Percentiles rank a stretch among this genome's conserved stretches.
Evolutionary conservation across 2,888 invertebrate genomes (phyloP).

Genomic region (Leucophora obtusa): DNA sequence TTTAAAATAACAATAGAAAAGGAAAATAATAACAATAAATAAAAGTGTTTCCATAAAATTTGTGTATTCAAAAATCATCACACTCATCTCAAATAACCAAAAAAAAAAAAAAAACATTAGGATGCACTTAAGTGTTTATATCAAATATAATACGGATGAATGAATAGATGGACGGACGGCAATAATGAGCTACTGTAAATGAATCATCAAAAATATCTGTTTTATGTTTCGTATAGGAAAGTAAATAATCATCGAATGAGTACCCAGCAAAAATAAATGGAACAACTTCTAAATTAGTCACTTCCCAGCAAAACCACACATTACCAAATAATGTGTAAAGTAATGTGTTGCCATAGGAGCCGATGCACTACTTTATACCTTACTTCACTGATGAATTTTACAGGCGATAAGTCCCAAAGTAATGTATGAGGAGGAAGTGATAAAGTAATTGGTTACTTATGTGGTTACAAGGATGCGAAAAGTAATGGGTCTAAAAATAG

Average conservation of each 20-base stretch:
- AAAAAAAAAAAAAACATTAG: background rate
- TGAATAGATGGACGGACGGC: background rate
- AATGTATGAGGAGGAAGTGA: too few species aligned
- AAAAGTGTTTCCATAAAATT: slow-evolving; percentile 17
- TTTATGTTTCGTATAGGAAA: background rate
- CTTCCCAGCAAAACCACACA: too few species aligned
- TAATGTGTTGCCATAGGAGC: too few species aligned
- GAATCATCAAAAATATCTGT: background rate
- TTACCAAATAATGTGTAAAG: too few species aligned
- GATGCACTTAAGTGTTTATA: background rate
- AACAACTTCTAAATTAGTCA: too few species aligned
- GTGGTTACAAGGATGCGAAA: too few species aligned
- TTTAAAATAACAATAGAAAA: slow-evolving; percentile 2
- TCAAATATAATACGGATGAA: background rate
- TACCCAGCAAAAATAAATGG: too few species aligned
- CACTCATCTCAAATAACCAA: background rate
- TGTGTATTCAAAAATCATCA: background rate
- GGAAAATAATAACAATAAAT: slow-evolving; percentile 11
- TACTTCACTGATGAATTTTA: too few species aligned
- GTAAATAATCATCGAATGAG: background rate
- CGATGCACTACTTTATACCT: too few species aligned
- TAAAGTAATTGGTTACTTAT: too few species aligned
- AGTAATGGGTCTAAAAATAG: too few species aligned
- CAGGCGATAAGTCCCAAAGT: too few species aligned
- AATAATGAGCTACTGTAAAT: background rate